Evolutionary conservation across 2,888 invertebrate species (phyloP), one percentile per base, ranked within the genome.

Genomic region (Epinotia ramella): DNA sequence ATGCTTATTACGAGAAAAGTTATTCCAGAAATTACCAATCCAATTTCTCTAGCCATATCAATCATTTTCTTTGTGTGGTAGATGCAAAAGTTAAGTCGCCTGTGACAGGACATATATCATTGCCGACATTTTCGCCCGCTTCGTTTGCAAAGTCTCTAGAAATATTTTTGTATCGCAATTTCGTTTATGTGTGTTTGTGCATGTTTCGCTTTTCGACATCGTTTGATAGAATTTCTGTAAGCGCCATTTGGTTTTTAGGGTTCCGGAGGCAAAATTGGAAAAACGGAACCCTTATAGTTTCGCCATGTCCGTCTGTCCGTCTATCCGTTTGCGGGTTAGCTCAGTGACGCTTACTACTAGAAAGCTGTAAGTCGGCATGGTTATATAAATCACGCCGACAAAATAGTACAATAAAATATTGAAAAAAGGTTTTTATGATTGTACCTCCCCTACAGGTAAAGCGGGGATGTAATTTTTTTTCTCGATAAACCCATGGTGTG

Each of bases 41-140:
- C 56, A 76, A 72, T 76, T 76, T 76, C 46, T 24, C 46, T 33
- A 16, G 16, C 5, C 49, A 46, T 67, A 76, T 76, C 76, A 76
- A 76, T 76, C 72, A 76, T 72, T 72, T 76, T 66, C 65, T 76
- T 72, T 72, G 72, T 60, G 60, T 60, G 49, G 59, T 71, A 57
- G 57, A 76, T 76, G 76, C 72, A 72, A 76, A 76, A 76, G 67
- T 72, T 76, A 76, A 76, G 67, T 75, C 66, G 24, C 66, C 62
- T 56, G 46, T 72, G 76, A 72, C 76, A 72, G 76, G 71, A 63
- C 67, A 76, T 76, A 72, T 76, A 76, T 76, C 76, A 72, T 63
- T 76, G 70, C 60, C 53, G 62, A 66, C 62, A 63, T 67, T 72
- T 65, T 74, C 44, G 40, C 44, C 49, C 24, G 20, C 69, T 59